Base-by-base conservation (phyloP, 2,113 vertebrate species). In the Parotia lawesii region DNA sequence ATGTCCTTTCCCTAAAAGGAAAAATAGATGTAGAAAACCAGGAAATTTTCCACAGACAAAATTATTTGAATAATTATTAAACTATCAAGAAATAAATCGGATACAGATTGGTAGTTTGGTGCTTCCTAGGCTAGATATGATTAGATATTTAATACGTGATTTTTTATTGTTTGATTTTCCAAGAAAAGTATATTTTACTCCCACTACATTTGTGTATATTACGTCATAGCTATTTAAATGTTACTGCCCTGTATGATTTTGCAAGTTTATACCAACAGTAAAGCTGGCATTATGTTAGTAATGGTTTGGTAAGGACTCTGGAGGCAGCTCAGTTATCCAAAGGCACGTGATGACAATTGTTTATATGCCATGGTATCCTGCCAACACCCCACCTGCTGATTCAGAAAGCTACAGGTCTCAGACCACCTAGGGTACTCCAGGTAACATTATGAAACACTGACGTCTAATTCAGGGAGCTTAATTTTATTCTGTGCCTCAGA, bases 291-390 rank as follows among this genome's bases (percentile, higher is more conserved):
- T 76, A 20, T 18, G 23, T 60, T 53, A 62, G 12, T 56, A 40
- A 53, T n/a, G 24, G 20, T n/a, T 71, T 50, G 35, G 22, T 71
- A 71, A 82, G 70, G 69, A 38, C 17, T 31, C 29, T 60, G 37
- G 29, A 72, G 12, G 16, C 15, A 82, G 15, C 14, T 62, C 25
- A 35, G 29, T 76, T 79, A 37, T 40, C 29, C 23, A 47, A 15
- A 42, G 11, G 6, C 5, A 56, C 3, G 3, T 11, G 71, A 60
- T 24, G 5, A 4, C 15, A 57, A 2, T 66, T 89, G 42, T 45
- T 13, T 21, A 8, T 47, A 27, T 27, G 18, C 8, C 4, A 4
- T 0, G 0, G 12, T 53, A 19, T 50, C 47, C 71, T 88, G 25
- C 14, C 33, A 75, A 28, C 25, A 50, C 9, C 9, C 3, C 14